These are phyloP conservation scores for Ispidina lecontei DNA, from an alignment of 2,797 vertebrate species.

Conservation along the genomic window DNA sequence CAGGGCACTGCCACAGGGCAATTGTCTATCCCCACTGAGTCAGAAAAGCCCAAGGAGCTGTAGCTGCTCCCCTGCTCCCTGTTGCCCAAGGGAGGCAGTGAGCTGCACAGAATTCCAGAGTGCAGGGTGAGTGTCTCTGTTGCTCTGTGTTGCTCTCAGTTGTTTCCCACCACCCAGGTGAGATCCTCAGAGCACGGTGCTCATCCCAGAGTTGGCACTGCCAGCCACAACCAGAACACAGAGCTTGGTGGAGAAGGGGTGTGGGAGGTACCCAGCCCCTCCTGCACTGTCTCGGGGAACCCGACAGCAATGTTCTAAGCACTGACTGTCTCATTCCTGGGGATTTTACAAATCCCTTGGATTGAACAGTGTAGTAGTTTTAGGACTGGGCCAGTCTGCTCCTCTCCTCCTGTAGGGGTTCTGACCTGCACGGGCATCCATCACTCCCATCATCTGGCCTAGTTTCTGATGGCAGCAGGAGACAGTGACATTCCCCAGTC, in stretches of 20 bases:
- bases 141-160: too few species aligned
- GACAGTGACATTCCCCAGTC: background rate
- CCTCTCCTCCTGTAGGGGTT: background rate
- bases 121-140: too few species aligned
- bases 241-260: background rate
- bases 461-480: background rate
- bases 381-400: background rate
- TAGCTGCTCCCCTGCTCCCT: too few species aligned
- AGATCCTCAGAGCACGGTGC: background rate
- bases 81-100: too few species aligned
- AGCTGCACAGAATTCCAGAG: too few species aligned
- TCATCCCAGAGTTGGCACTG: background rate
- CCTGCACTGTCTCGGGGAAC: background rate
- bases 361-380: background rate
- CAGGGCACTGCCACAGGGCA: too few species aligned
- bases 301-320: background rate
- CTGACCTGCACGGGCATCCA: background rate
- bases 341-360: constrained; percentile 2
- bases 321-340: background rate
- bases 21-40: too few species aligned
- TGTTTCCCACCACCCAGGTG: too few species aligned
- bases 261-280: background rate
- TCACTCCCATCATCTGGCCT: background rate
- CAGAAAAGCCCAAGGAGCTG: too few species aligned
- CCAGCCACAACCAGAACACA: background rate